Evolutionary conservation across 2,113 vertebrate genomes (phyloP).

Genomic region (Dromas ardeola): DNA sequence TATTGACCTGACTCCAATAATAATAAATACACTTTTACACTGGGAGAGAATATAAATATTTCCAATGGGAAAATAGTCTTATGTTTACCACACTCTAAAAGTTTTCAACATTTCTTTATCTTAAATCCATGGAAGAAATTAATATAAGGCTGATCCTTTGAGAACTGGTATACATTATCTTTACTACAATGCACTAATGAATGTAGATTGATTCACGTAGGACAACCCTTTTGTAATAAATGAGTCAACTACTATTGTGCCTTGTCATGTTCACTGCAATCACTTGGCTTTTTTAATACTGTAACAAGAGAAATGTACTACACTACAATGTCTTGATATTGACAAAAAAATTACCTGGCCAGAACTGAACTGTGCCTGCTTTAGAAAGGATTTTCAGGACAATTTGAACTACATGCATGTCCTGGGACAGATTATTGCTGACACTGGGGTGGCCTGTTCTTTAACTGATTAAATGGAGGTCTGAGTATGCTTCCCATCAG

Average conservation of each 20-base stretch:
- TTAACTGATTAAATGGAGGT: neutral
- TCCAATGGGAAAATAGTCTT: neutral
- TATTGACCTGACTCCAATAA: neutral
- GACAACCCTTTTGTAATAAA: neutral
- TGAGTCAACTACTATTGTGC: neutral
- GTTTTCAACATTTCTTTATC: neutral
- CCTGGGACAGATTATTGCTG: neutral
- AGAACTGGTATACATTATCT: neutral
- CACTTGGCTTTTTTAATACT: neutral
- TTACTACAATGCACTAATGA: neutral
- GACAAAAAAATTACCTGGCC: neutral
- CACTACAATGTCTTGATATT: neutral
- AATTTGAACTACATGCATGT: neutral
- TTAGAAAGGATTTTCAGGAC: neutral
- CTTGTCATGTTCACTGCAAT: neutral
- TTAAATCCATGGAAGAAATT: neutral
- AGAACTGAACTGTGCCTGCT: neutral
- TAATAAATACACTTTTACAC: neutral
- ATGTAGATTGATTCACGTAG: neutral
- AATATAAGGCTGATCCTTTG: neutral
- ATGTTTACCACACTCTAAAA: neutral
- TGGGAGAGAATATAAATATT: neutral
- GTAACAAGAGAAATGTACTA: neutral
- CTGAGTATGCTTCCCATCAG: neutral
- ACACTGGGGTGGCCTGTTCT: neutral